A percentile compares a stretch with the other conserved stretches of the same genome.
Conservation (phyloP, 2,888 invertebrate genomes). For the Aproaerema taeniolella region DNA sequence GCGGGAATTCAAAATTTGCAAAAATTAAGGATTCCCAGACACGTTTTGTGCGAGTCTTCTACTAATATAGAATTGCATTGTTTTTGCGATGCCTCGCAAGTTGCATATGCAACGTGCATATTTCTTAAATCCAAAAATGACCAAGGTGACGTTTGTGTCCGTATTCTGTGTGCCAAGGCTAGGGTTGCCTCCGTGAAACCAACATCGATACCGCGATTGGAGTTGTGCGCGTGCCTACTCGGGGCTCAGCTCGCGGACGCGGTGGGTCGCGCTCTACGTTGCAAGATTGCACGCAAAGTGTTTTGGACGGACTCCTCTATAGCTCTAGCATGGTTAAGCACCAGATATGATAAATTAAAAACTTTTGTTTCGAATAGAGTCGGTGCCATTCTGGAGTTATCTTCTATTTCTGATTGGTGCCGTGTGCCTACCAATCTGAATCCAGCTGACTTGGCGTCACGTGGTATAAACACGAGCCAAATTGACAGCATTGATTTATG, state of each 20-base stretch:
- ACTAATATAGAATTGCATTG: not conserved
- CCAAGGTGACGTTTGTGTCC: conserved; percentile 11
- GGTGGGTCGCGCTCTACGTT: conserved; percentile 6
- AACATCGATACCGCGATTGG: conserved; percentile 20
- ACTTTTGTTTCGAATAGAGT: conserved; percentile 22
- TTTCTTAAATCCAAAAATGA: not conserved
- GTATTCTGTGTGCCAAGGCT: conserved; percentile 22
- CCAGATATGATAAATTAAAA: conserved; percentile 12
- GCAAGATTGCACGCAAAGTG: conserved; percentile 10
- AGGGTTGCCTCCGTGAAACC: conserved; percentile 20
- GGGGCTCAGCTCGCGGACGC: conserved; percentile 15
- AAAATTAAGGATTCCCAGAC: conserved; percentile 1
- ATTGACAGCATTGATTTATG: not conserved
- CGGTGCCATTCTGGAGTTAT: conserved; percentile 9
- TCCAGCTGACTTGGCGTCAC: conserved; percentile 17
- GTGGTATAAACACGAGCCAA: conserved; percentile 8
- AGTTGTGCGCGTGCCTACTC: conserved; percentile 22
- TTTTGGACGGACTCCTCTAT: conserved; percentile 23
- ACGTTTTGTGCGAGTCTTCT: not conserved
- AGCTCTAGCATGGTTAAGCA: conserved; percentile 20
- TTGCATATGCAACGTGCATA: not conserved
- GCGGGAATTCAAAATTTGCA: not conserved
- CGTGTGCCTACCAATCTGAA: conserved; percentile 14
- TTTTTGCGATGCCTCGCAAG: conserved; percentile 1
- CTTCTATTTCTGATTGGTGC: conserved; percentile 2